phyloP scores from a whole-genome alignment of 1,140 invertebrate genomes.

The Anoplolepis gracilipes region DNA sequence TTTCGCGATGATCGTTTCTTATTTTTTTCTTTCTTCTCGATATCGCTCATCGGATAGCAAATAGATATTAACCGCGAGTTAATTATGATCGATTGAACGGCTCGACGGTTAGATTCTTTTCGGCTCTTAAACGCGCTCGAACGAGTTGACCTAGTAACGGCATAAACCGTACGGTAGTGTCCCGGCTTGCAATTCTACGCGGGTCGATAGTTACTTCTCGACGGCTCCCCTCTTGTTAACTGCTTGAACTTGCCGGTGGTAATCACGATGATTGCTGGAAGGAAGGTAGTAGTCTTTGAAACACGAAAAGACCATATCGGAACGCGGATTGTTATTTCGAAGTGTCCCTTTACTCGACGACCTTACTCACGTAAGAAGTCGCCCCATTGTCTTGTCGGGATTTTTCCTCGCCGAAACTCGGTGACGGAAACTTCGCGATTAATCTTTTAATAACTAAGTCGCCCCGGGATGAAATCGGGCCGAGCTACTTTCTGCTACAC shows the following conservation, averaged over 20 bases:
- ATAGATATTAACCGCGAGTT: slow-evolving; percentile 50
- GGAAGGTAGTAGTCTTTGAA: slow-evolving; percentile 4
- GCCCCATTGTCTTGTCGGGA: not conserved
- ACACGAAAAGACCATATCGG: slow-evolving; percentile 47
- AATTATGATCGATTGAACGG: slow-evolving; percentile 54
- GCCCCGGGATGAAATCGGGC: slow-evolving; percentile 10
- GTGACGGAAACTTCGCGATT: slow-evolving; percentile 41
- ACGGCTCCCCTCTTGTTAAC: slow-evolving; percentile 52
- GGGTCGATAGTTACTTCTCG: slow-evolving; percentile 54
- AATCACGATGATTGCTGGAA: slow-evolving; percentile 55
- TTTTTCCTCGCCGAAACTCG: slow-evolving; percentile 19
- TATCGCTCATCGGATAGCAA: slow-evolving; percentile 40
- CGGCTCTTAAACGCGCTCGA: slow-evolving; percentile 44
- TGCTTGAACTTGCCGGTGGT: slow-evolving; percentile 52
- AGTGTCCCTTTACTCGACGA: slow-evolving; percentile 32
- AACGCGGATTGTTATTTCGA: slow-evolving; percentile 31
- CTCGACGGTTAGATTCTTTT: slow-evolving; percentile 41
- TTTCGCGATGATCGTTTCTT: not conserved
- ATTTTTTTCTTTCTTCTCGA: not conserved
- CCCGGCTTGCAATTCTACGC: slow-evolving; percentile 43
- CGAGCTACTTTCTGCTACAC: slow-evolving; percentile 30
- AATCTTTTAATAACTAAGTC: slow-evolving; percentile 57
- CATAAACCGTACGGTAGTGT: slow-evolving; percentile 58
- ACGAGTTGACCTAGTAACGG: slow-evolving; percentile 56
- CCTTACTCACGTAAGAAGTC: not conserved